These are phyloP conservation scores for Globodera rostochiensis DNA, from an alignment of 1,140 invertebrate species.

Conservation along the genomic window DNA sequence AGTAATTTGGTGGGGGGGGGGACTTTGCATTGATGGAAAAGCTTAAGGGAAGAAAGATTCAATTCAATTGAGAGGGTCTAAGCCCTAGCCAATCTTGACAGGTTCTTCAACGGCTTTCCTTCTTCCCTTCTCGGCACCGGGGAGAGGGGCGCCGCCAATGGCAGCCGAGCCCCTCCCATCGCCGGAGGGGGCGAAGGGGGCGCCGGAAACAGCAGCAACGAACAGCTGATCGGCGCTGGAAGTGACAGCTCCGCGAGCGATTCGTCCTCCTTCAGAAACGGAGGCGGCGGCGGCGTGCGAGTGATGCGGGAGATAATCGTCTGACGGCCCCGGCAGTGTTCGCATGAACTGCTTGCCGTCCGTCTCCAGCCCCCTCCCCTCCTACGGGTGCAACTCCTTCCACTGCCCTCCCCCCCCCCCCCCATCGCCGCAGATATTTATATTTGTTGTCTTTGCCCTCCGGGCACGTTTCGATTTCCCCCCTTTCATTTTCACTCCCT, in stretches of 20 bases:
- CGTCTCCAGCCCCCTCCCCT: neutral
- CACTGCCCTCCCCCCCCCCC: neutral
- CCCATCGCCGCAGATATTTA: neutral
- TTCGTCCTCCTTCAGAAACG: neutral
- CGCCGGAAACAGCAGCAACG: slow-evolving; percentile 19
- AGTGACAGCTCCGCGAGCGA: slow-evolving; percentile 24
- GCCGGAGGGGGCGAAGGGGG: neutral
- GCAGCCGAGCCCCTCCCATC: neutral
- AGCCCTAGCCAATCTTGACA: neutral
- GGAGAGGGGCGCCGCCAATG: neutral
- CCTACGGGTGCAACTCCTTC: neutral
- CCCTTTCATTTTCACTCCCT: no score
- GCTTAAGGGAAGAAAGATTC: no score
- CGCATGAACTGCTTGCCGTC: neutral
- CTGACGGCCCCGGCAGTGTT: neutral
- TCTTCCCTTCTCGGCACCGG: slow-evolving; percentile 10
- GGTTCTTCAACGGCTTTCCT: slow-evolving; percentile 27
- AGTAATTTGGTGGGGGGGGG: neutral
- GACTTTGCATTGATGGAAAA: no score
- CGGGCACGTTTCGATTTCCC: neutral
- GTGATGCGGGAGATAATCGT: slow-evolving; percentile 36
- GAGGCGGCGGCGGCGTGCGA: slow-evolving; percentile 15
- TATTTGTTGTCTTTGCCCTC: neutral
- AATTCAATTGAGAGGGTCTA: no score
- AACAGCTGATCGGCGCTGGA: slow-evolving; percentile 10